Base-by-base conservation (phyloP, 2,113 vertebrate genomes). In the Myiozetetes cayanensis region DNA sequence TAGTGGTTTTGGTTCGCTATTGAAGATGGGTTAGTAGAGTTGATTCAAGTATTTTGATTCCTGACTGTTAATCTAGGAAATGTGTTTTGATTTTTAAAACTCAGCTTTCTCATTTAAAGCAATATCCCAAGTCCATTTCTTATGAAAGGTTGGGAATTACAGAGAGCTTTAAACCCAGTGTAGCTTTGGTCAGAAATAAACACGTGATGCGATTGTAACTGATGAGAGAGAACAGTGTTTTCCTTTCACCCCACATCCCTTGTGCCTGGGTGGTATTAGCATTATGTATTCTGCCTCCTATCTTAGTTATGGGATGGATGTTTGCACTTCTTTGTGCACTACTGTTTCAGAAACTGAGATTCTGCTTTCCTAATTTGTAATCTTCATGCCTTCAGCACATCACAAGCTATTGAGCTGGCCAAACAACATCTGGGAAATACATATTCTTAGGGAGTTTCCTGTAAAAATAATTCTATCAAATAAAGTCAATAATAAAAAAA, bases 401-500 rank as follows among this genome's bases (percentile, higher is more conserved):
- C 78, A 41, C 6, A 2, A 85, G 84, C 44, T 66, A 85, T 80
- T 28, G 84, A 85, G 65, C 70, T 96, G 90, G 90, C 85, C 93
- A 94, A 95, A 89, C 44, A 91, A 73, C 76, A 89, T 86, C 90
- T 90, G 86, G 73, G 79, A 96, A 93, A 94, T 83, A 68, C 25
- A 70, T 66, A 82, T 85, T 72, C 89, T 95, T 87, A 75, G 81
- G 95, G 85, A 83, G 75, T 93, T 93, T 49, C 39, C 46, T 81
- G 66, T 72, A 53, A 59, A 95, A 93, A 91, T 73, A 80, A 89
- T 82, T 94, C 58, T 93, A 80, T 78, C 73, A 88, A 94, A 95
- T 87, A 91, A 96, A 96, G 93, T 76, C 87, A 95, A 95, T 58
- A 82, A 81, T 93, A 92, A 96, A 84, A 30, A 30, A 80, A 90